A percentile compares a stretch with the other conserved stretches of the same genome.
phyloP scores from a whole-genome alignment of 92 coral and sea anemone genomes.

The Phenganax stokvisi region DNA sequence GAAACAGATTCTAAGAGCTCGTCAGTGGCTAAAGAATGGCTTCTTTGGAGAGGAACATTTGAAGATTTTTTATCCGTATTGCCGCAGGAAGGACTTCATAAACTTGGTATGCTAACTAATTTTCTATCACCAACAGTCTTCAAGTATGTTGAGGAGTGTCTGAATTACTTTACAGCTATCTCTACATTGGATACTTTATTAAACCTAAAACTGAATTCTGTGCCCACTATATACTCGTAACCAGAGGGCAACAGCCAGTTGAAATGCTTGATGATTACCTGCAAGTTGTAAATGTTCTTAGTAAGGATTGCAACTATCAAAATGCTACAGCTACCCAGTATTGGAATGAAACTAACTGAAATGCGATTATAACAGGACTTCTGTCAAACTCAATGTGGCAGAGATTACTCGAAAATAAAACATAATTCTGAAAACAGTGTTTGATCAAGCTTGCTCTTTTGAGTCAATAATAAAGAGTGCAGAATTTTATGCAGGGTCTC shows the following conservation, averaged over 20 bases:
- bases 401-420: constrained; percentile 42
- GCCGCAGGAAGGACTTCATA: constrained; percentile 31
- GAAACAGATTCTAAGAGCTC: constrained; percentile 23
- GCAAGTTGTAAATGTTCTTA: constrained; percentile 28
- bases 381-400: constrained; percentile 39
- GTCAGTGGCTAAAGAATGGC: constrained; percentile 30
- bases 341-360: constrained; percentile 38
- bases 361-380: constrained; percentile 44
- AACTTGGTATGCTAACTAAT: constrained; percentile 20
- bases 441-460: constrained; percentile 41
- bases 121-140: constrained; percentile 25
- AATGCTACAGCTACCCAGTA: constrained; percentile 42
- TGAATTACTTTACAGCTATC: constrained; percentile 21
- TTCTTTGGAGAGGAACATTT: constrained; percentile 29
- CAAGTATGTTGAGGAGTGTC: constrained; percentile 23
- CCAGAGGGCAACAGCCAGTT: constrained; percentile 38
- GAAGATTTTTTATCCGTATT: constrained; percentile 33
- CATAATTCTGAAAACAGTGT: constrained; percentile 44
- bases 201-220: constrained; percentile 29
- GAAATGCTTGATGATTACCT: constrained; percentile 29
- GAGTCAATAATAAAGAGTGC: constrained; percentile 35
- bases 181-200: constrained; percentile 14
- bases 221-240: constrained; percentile 54
- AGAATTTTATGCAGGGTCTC: constrained; percentile 23
- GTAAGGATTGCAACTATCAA: constrained; percentile 39